Base-by-base conservation (phyloP, 2,888 invertebrate genomes). In the Amphimallon solstitiale region DNA sequence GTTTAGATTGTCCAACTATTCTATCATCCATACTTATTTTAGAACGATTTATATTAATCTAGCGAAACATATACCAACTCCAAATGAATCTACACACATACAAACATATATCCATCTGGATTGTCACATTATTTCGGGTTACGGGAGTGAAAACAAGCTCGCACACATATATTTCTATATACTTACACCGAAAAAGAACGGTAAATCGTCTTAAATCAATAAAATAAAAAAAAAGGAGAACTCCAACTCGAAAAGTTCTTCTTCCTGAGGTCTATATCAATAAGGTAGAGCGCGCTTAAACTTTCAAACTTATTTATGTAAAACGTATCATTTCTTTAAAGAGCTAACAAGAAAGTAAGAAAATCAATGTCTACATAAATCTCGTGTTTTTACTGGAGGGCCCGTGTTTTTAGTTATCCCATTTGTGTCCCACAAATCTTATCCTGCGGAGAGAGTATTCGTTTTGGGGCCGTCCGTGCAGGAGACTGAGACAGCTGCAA, bases 381-480 rank as follows among this genome's bases (percentile, higher is more conserved):
- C 72, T 72, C 74, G 69, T 72, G 69, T 71, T 70, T 72, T 71
- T 72, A 69, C 68, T 67, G 70, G 68, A 69, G 70, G 68, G 70
- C 67, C 68, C 49, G 60, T 71, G 68, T 70, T 72, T 69, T 68
- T 67, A 70, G 70, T 71, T 71, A 71, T 71, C 71, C 69, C 71
- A 70, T 71, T 71, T 67, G 70, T 68, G 70, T 68, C 67, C 68
- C 71, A 62, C 68, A 71, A 70, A 71, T 71, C 67, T 66, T 54
- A 54, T 54, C 54, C n/a, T n/a, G n/a, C 54, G 38, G 19, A 19
- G 23, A 29, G 29, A 5, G 21, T 7, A 5, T n/a, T 10, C 15
- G 40, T n/a, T 5, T 15, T 1, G 12, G 21, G 54, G 54, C 51
- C 64, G 63, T 65, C 51, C 64, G 63, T 65, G 60, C 63, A 64